Evolutionary conservation across 1,140 invertebrate genomes (phyloP).

Genomic region (Cyclina sinensis): DNA sequence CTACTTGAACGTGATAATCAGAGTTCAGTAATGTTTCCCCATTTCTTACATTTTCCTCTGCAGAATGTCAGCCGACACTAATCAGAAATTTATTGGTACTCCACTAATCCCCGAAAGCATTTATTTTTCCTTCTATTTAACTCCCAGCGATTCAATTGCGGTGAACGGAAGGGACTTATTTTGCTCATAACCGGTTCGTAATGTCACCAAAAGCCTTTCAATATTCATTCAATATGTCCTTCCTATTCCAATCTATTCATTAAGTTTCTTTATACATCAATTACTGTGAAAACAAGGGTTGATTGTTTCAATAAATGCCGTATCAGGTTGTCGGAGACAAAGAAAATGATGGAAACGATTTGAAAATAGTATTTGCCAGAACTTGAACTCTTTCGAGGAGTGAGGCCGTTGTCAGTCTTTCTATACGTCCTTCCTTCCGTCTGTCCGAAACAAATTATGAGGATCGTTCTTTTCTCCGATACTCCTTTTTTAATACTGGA

Average conservation of each 20-base stretch:
- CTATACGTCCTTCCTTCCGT: no score
- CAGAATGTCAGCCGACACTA: neutral
- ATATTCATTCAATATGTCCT: constrained; percentile 58
- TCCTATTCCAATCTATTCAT: constrained; percentile 65
- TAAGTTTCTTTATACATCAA: constrained; percentile 59
- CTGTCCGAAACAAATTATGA: no score
- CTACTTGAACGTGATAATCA: no score
- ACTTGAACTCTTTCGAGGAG: no score
- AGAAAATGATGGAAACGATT: no score
- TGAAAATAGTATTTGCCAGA: no score
- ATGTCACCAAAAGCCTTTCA: constrained; percentile 43
- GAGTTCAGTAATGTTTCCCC: neutral
- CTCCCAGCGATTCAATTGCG: constrained; percentile 15
- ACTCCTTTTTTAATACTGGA: no score
- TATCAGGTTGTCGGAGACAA: constrained; percentile 8
- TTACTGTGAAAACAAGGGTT: constrained; percentile 18
- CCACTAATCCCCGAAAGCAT: constrained; percentile 32
- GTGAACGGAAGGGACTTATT: constrained; percentile 43
- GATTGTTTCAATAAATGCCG: constrained; percentile 44
- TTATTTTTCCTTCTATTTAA: constrained; percentile 36
- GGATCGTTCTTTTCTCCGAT: no score
- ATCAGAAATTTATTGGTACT: constrained; percentile 44
- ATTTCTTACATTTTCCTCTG: constrained; percentile 4
- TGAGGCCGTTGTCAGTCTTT: no score
- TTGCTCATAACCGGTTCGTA: constrained; percentile 58